Evolutionary conservation across 1,140 invertebrate species (phyloP), one percentile per base, ranked within the genome.

Genomic region (Aphaenogaster ashmeadi): DNA sequence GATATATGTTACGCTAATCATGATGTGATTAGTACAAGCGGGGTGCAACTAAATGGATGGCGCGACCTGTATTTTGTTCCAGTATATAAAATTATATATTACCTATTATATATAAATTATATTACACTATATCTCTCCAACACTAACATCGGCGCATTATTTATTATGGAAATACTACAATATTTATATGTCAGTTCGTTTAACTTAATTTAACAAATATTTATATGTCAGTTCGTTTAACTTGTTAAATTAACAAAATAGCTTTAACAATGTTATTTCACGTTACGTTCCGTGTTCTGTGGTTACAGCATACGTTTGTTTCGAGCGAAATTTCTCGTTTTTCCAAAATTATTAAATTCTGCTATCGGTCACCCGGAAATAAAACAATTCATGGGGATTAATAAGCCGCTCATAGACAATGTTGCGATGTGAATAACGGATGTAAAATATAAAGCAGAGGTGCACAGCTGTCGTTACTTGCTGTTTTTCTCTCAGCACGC

Each of bases 1-100:
- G 58, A 47, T 47, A 47, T 11, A 47, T 27, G 27, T 74, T 54
- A 38, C 52, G 9, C 44, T 72, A 72, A 72, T 72, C 44, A n/a
- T 9, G 27, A 27, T 18, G 44, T 33, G 69, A 72, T 72, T 50
- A 72, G 66, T 47, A 27, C 41, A 15, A 50, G 13, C 21, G 13
- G 13, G 44, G 11, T 21, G 36, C 18, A 75, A 38, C 15, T 54
- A 72, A 54, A 54, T 52, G 27, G 27, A 33, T 18, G 18, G 11
- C 66, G 66, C 66, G 66, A 69, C 41, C 66, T 69, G 50, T 13
- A 69, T 69, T 50, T 72, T n/a, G 33, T 72, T n/a, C 27, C 33
- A n/a, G 27, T 50, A 50, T 27, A 27, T 27, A 27, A 27, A 27
- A 27, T 27, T 27, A 27, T 27, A 27, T 27, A 27, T 27, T 27